A percentile compares a stretch with the other conserved stretches of the same genome.
Conservation (phyloP, 2,888 invertebrate genomes). For the Drosophila austrosaltans region DNA sequence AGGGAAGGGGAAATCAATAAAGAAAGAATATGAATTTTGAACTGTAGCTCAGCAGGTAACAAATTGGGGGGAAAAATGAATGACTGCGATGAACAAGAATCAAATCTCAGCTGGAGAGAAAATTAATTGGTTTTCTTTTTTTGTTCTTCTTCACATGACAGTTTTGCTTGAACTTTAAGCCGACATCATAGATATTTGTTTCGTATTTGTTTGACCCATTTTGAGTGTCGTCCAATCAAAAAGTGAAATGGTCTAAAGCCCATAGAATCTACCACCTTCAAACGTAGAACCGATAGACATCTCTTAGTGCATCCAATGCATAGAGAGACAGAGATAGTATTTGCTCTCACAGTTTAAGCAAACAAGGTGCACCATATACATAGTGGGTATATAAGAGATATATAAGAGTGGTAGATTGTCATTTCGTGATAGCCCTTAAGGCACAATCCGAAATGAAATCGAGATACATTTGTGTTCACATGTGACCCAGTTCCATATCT, state of each 20-base stretch:
- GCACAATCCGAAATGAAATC: constrained; percentile 69
- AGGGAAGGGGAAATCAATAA: constrained; percentile 1
- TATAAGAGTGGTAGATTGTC: constrained; percentile 55
- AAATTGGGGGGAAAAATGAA: constrained; percentile 10
- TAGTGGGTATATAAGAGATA: neutral
- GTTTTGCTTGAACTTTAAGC: constrained; percentile 52
- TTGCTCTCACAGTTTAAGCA: constrained; percentile 30
- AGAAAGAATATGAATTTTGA: neutral
- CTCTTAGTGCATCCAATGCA: constrained; percentile 41
- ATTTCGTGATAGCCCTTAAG: constrained; percentile 67
- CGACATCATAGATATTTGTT: constrained; percentile 1
- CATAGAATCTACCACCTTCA: constrained; percentile 65
- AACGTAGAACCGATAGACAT: constrained; percentile 66
- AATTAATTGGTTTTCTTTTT: constrained; percentile 49
- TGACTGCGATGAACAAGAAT: neutral
- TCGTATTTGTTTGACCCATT: constrained; percentile 54
- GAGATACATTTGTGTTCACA: constrained; percentile 71
- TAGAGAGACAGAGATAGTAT: constrained; percentile 13
- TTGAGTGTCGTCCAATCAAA: constrained; percentile 56
- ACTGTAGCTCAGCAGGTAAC: constrained; percentile 31
- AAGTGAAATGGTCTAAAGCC: constrained; percentile 59
- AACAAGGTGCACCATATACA: neutral
- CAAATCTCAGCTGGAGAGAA: constrained; percentile 40
- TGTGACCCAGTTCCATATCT: constrained; percentile 68
- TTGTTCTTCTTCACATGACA: constrained; percentile 6